Evolutionary conservation across 2,113 vertebrate genomes (phyloP).

Genomic region (Parus major): DNA sequence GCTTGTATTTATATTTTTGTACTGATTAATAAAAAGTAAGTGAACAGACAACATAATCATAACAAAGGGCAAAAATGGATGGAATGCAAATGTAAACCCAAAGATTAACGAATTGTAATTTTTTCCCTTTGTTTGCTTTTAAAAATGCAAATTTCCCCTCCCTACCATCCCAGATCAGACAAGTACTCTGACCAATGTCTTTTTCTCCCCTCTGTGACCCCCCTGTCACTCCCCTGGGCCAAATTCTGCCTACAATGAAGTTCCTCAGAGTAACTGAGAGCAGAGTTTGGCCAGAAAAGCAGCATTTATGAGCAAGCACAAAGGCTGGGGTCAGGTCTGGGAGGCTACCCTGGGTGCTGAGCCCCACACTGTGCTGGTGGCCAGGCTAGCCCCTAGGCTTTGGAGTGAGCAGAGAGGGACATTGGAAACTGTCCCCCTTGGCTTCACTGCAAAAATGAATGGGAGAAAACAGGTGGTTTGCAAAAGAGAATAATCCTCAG

Average conservation of each 20-base stretch:
- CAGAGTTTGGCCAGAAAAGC: neutral
- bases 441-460: neutral
- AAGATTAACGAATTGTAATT: neutral
- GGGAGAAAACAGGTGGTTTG: neutral
- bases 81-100: neutral
- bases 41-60: neutral
- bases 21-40: conserved; percentile 57
- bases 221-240: neutral
- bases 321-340: rapidly evolving
- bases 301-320: rapidly evolving
- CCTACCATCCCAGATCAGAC: neutral
- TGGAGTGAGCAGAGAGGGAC: neutral
- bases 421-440: neutral
- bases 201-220: neutral
- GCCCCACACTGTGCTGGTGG: neutral
- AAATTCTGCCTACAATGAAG: conserved; percentile 49
- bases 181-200: neutral
- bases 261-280: neutral
- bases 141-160: neutral
- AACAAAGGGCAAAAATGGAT: conserved; percentile 1
- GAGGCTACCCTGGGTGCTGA: neutral
- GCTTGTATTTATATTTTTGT: conserved; percentile 68
- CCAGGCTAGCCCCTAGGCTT: neutral
- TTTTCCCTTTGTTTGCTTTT: neutral
- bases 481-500: neutral